Conservation (phyloP, 2,797 vertebrate species). For the Rhabdomys pumilio region DNA sequence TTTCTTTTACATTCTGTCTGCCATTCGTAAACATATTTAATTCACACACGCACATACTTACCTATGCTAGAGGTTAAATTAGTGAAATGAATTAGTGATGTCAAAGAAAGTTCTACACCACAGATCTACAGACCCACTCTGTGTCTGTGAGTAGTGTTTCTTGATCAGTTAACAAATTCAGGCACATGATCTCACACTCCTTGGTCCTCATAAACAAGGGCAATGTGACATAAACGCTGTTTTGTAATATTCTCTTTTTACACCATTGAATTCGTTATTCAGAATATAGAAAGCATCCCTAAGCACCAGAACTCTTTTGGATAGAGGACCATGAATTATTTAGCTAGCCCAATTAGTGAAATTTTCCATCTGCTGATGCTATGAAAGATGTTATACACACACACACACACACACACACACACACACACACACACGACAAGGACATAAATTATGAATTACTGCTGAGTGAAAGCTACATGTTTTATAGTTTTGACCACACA, state of each 20-base stretch:
- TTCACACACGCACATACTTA: background rate
- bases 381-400: background rate
- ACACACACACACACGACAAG: background rate
- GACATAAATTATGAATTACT: background rate
- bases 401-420: background rate
- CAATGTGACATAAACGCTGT: background rate
- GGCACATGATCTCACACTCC: background rate
- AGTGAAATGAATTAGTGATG: background rate
- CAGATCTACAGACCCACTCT: background rate
- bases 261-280: background rate
- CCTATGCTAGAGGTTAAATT: background rate
- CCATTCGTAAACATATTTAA: background rate
- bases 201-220: background rate
- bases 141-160: background rate
- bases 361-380: background rate
- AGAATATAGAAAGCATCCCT: background rate
- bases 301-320: background rate
- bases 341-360: background rate
- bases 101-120: background rate
- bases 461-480: background rate
- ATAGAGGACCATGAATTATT: background rate
- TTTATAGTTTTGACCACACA: constrained; percentile 15
- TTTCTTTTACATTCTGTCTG: background rate
- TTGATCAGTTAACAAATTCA: constrained; percentile 42
- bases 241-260: background rate